phyloP scores from a whole-genome alignment of 92 coral and sea anemone species.

The Actinostola sp. region DNA sequence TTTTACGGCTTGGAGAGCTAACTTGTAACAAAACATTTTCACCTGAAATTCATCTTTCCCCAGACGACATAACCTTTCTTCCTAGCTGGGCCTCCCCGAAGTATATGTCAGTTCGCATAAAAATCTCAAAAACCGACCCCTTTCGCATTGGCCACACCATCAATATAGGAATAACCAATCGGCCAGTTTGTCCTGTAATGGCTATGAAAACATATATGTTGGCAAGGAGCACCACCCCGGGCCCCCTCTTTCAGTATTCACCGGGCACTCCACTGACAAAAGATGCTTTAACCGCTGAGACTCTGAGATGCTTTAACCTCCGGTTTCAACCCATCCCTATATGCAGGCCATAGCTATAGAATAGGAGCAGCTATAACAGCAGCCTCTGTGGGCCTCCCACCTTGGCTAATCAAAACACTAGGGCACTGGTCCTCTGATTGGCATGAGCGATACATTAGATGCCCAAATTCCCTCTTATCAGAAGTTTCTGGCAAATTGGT shows the following conservation, averaged over 20 bases:
- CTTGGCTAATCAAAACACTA: too few species aligned
- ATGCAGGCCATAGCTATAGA: slow-evolving; percentile 62
- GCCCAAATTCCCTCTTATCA: too few species aligned
- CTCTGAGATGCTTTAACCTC: slow-evolving; percentile 35
- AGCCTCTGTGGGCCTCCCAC: slow-evolving; percentile 49
- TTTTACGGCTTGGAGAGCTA: slow-evolving; percentile 52
- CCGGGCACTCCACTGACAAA: slow-evolving; percentile 54
- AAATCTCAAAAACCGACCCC: slow-evolving; percentile 50
- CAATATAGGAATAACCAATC: slow-evolving; percentile 38
- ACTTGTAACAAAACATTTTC: slow-evolving; percentile 45
- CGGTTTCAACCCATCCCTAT: slow-evolving; percentile 27
- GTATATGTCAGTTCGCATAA: slow-evolving; percentile 26
- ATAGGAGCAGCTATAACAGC: slow-evolving; percentile 69
- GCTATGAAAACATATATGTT: slow-evolving; percentile 37
- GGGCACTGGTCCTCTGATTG: too few species aligned
- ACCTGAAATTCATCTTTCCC: slow-evolving; percentile 37
- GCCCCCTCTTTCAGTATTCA: slow-evolving; percentile 45
- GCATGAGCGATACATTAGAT: too few species aligned
- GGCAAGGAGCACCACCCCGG: slow-evolving; percentile 14
- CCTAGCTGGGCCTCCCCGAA: slow-evolving; percentile 16
- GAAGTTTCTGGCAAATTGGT: slow-evolving; percentile 39
- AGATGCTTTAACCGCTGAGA: slow-evolving; percentile 18
- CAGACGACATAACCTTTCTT: slow-evolving; percentile 21
- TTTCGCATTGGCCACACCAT: slow-evolving; percentile 55
- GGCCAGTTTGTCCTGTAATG: slow-evolving; percentile 34